A percentile compares a stretch with the other conserved stretches of the same genome.
These are phyloP conservation scores for Sturmia bella DNA, from an alignment of 2,888 invertebrate genomes.

Conservation along the genomic window DNA sequence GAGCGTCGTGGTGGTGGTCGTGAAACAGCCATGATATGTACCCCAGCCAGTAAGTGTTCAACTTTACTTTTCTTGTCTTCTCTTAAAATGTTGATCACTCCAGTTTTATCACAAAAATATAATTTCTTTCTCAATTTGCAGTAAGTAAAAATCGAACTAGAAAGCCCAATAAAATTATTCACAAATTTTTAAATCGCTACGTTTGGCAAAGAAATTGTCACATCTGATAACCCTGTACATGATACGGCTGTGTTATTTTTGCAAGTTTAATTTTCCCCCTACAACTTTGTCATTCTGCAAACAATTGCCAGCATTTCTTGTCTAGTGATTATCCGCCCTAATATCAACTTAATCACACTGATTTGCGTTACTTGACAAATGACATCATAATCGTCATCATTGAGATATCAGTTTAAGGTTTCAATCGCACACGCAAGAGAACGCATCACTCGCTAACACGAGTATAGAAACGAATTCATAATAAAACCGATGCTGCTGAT, in stretches of 20 bases:
- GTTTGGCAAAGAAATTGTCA: too few species aligned
- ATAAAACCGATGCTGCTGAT: not conserved
- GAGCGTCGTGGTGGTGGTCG: too few species aligned
- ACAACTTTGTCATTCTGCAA: not conserved
- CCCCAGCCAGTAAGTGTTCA: too few species aligned
- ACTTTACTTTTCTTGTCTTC: too few species aligned
- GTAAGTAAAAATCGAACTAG: too few species aligned
- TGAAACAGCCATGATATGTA: too few species aligned
- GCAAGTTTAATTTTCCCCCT: not conserved
- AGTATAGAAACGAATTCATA: not conserved
- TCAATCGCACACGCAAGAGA: slow-evolving; percentile 10
- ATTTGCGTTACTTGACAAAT: slow-evolving; percentile 14
- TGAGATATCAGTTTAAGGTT: slow-evolving; percentile 42
- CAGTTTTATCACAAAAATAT: too few species aligned
- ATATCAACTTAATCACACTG: slow-evolving; percentile 32
- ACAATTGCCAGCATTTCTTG: not conserved
- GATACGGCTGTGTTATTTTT: not conserved
- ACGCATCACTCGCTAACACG: not conserved
- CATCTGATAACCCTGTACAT: too few species aligned
- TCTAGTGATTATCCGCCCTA: slow-evolving; percentile 20
- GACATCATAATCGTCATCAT: slow-evolving; percentile 21
- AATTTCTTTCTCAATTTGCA: too few species aligned
- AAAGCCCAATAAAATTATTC: too few species aligned
- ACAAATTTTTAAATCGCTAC: too few species aligned
- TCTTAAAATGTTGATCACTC: too few species aligned